Evolutionary conservation across 2,888 invertebrate species (phyloP).

Genomic region (Troides helena): DNA sequence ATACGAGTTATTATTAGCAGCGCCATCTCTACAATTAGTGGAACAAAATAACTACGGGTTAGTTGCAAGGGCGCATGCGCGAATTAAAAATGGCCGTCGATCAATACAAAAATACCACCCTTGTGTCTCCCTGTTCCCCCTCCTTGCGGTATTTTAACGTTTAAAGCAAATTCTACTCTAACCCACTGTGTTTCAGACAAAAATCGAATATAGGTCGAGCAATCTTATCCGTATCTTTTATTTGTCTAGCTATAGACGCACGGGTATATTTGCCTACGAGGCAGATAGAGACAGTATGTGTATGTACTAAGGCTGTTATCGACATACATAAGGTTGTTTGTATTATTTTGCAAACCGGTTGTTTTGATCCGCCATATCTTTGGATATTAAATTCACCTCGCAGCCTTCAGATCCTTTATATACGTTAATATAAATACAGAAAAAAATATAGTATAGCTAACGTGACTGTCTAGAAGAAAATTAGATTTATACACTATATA

Average conservation of each 20-base stretch:
- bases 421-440: background rate
- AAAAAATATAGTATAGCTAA: background rate
- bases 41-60: conserved; percentile 38
- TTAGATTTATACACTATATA: background rate
- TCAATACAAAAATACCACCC: conserved; percentile 71
- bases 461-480: background rate
- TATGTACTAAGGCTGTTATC: conserved; percentile 25
- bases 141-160: conserved; percentile 35
- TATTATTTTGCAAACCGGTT: conserved; percentile 19
- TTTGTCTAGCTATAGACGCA: conserved; percentile 49
- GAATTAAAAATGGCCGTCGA: conserved; percentile 71
- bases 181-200: conserved; percentile 36
- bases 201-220: conserved; percentile 38
- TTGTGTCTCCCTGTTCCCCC: conserved; percentile 53
- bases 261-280: conserved; percentile 29
- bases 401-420: background rate
- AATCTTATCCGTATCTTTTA: conserved; percentile 61
- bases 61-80: conserved; percentile 55
- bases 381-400: background rate
- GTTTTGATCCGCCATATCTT: conserved; percentile 22
- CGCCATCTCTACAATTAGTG: conserved; percentile 63
- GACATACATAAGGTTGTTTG: conserved; percentile 27
- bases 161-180: conserved; percentile 45
- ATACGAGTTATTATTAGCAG: conserved; percentile 34
- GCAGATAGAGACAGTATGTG: conserved; percentile 25